These are phyloP conservation scores for Ecdyonurus torrentis DNA, from an alignment of 2,888 invertebrate genomes.

Conservation along the genomic window DNA sequence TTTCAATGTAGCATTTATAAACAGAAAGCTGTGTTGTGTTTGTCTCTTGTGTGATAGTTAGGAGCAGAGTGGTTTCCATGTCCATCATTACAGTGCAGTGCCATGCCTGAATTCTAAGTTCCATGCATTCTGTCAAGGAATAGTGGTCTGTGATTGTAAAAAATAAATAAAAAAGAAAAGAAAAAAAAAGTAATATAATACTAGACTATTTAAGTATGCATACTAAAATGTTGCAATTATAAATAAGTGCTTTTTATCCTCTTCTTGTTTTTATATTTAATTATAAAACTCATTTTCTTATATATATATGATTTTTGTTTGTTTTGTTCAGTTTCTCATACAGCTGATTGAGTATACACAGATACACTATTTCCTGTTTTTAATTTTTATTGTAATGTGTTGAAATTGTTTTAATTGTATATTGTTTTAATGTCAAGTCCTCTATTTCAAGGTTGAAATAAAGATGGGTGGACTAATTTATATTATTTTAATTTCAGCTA, in stretches of 20 bases:
- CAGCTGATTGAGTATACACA: slow-evolving; percentile 6
- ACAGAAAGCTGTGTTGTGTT: slow-evolving; percentile 9
- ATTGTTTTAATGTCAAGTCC: too few relatives aligned
- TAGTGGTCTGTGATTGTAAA: slow-evolving; percentile 10
- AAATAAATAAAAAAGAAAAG: too few relatives aligned
- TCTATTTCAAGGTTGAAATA: not conserved
- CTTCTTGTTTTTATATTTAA: too few relatives aligned
- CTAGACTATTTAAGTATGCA: too few relatives aligned
- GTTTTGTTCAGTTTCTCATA: slow-evolving; percentile 1
- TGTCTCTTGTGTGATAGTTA: slow-evolving; percentile 9
- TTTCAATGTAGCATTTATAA: slow-evolving; percentile 10
- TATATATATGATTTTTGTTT: too few relatives aligned
- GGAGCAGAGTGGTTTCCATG: slow-evolving; percentile 6
- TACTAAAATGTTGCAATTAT: too few relatives aligned
- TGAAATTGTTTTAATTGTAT: not conserved
- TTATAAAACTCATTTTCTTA: too few relatives aligned
- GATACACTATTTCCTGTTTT: slow-evolving; percentile 8
- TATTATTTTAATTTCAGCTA: not conserved
- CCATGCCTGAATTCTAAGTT: slow-evolving; percentile 9
- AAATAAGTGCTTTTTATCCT: too few relatives aligned
- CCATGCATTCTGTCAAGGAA: slow-evolving; percentile 9
- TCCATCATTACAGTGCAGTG: slow-evolving; percentile 9
- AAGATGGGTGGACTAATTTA: not conserved
- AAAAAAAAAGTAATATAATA: too few relatives aligned
- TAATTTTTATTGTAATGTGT: slow-evolving; percentile 3